These are phyloP conservation scores for Platypus cylindrus DNA, from an alignment of 2,888 invertebrate genomes.

Conservation along the genomic window DNA sequence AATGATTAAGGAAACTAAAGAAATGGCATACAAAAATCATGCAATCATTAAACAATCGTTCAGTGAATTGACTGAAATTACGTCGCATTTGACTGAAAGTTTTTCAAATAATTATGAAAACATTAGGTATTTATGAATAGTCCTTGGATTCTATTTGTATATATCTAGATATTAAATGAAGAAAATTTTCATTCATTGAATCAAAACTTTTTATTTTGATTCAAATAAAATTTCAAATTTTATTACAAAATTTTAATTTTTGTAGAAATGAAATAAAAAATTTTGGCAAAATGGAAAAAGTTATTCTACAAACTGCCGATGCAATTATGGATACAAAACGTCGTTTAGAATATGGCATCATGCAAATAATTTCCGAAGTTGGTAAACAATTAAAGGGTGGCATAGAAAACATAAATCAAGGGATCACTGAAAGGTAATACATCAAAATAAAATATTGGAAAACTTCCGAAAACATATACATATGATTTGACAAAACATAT, in stretches of 20 bases:
- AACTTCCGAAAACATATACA: too few species aligned
- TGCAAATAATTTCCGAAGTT: slow-evolving; percentile 67
- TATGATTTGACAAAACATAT: too few species aligned
- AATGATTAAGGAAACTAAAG: slow-evolving; percentile 18
- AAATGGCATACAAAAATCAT: slow-evolving; percentile 21
- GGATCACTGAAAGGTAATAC: slow-evolving; percentile 47
- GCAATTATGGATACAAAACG: slow-evolving; percentile 73
- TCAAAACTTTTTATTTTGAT: too few species aligned
- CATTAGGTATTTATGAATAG: slow-evolving; percentile 31
- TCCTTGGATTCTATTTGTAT: too few species aligned
- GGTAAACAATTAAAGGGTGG: slow-evolving; percentile 54
- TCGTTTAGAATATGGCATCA: slow-evolving; percentile 71
- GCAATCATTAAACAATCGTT: slow-evolving; percentile 24
- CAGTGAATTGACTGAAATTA: slow-evolving; percentile 36
- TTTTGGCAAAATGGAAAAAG: slow-evolving; percentile 60
- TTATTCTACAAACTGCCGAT: slow-evolving; percentile 72
- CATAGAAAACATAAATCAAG: slow-evolving; percentile 50
- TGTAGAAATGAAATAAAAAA: slow-evolving; percentile 39
- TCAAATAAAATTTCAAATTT: too few species aligned
- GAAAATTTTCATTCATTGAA: too few species aligned
- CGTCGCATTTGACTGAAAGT: slow-evolving; percentile 44
- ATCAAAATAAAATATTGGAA: too few species aligned
- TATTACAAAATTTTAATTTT: neutral
- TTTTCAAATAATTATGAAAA: slow-evolving; percentile 42
- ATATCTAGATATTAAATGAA: too few species aligned